phyloP scores from a whole-genome alignment of 2,797 vertebrate genomes.

The Poecilia velifera region DNA sequence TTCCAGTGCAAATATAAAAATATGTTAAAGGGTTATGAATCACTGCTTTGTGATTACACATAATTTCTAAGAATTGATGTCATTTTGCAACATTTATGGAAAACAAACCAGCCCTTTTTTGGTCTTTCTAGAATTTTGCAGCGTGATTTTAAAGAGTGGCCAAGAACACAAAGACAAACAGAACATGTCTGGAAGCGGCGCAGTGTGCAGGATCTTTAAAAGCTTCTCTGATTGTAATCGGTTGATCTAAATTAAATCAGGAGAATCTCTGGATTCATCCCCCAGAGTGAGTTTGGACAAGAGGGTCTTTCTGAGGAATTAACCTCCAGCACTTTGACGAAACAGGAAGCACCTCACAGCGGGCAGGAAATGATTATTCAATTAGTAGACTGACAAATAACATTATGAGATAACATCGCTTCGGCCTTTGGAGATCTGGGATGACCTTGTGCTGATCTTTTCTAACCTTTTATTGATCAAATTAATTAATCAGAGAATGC shows the following conservation, averaged over 20 bases:
- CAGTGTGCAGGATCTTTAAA: slow-evolving; percentile 1
- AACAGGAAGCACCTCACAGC: not conserved
- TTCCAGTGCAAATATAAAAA: not conserved
- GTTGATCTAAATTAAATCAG: not conserved
- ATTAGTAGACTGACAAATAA: slow-evolving; percentile 7
- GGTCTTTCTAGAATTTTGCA: not conserved
- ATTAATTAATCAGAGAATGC: slow-evolving; percentile 3
- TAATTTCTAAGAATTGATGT: not conserved
- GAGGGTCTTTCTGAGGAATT: not conserved
- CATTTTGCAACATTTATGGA: not conserved
- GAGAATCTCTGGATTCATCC: slow-evolving; percentile 13
- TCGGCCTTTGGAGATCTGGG: not conserved
- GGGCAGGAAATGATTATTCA: not conserved
- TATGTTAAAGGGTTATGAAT: not conserved
- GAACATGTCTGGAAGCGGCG: not conserved
- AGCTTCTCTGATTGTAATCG: not conserved
- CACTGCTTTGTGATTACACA: not conserved
- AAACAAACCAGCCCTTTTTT: not conserved
- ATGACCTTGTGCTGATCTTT: slow-evolving; percentile 2
- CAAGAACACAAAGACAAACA: slow-evolving; percentile 5
- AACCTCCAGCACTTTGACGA: slow-evolving; percentile 5
- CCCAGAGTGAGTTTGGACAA: not conserved
- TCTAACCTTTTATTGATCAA: slow-evolving; percentile 20
- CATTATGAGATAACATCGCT: slow-evolving; percentile 12
- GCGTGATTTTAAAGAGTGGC: not conserved